A percentile compares a stretch with the other conserved stretches of the same genome.
Evolutionary conservation across 2,888 invertebrate genomes (phyloP).

Genomic region (Axea sp.): DNA sequence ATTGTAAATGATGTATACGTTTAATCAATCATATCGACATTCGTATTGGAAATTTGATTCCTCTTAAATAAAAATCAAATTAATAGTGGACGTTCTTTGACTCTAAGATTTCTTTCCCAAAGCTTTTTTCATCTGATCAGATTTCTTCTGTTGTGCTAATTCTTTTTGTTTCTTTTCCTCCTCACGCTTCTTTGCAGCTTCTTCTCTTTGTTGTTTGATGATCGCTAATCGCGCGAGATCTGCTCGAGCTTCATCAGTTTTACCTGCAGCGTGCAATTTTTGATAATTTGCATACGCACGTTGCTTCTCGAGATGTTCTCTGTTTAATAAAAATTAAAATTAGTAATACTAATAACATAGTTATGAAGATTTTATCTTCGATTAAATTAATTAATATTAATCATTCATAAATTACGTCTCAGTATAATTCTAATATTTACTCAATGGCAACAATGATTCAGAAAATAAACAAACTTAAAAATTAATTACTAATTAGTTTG

Average conservation of each 20-base stretch:
- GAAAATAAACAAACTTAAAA: too few species aligned
- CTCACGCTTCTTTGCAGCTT: slow-evolving; percentile 95
- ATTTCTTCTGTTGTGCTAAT: slow-evolving; percentile 82
- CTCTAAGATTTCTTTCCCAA: slow-evolving; percentile 80
- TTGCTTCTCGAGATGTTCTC: slow-evolving; percentile 96
- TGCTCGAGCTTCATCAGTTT: slow-evolving; percentile 96
- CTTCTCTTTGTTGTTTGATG: slow-evolving; percentile 95
- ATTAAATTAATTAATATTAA: too few species aligned
- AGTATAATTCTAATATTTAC: too few species aligned
- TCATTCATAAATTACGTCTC: too few species aligned
- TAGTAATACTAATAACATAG: too few species aligned
- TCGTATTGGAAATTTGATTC: slow-evolving; percentile 6
- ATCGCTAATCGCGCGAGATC: slow-evolving; percentile 96
- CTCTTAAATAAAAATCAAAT: slow-evolving; percentile 10
- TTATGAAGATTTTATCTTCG: too few species aligned
- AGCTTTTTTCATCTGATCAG: slow-evolving; percentile 83
- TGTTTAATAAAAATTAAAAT: slow-evolving; percentile 69
- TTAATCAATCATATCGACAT: slow-evolving; percentile 1
- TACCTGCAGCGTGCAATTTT: slow-evolving; percentile 95
- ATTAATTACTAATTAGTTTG: too few species aligned
- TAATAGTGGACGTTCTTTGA: too few species aligned
- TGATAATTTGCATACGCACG: slow-evolving; percentile 94
- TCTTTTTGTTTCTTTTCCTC: slow-evolving; percentile 88
- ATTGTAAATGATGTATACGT: slow-evolving; percentile 1
- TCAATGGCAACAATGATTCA: too few species aligned